Conservation (phyloP, 2,113 vertebrate species). For the Triplophysa dalaica region DNA sequence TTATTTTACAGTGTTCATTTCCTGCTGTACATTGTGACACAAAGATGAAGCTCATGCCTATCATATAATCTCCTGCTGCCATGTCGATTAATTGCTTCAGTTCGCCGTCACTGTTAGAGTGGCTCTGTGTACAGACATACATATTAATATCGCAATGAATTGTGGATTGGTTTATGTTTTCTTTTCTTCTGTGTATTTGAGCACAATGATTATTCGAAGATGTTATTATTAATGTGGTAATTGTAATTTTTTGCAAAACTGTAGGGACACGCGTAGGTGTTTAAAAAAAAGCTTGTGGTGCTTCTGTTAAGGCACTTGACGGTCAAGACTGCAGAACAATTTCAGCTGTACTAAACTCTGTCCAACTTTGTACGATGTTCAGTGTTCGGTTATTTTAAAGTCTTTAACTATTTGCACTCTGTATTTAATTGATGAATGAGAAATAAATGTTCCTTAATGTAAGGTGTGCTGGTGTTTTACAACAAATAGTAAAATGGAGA, state of each 20-base stretch:
- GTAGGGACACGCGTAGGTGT: conserved; percentile 70
- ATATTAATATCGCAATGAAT: conserved; percentile 81
- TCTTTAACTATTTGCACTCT: conserved; percentile 95
- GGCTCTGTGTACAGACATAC: conserved; percentile 65
- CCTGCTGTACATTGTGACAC: conserved; percentile 80
- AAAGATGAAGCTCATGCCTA: conserved; percentile 69
- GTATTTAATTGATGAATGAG: conserved; percentile 97
- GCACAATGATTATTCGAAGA: conserved; percentile 84
- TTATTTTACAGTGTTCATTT: conserved; percentile 85
- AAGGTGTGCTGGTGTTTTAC: conserved; percentile 46
- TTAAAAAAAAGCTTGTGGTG: conserved; percentile 34
- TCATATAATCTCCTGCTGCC: conserved; percentile 77
- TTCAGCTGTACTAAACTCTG: conserved; percentile 86
- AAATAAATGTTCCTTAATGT: conserved; percentile 98
- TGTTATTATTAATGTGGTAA: conserved; percentile 82
- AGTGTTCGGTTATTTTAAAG: conserved; percentile 88
- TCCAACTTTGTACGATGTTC: conserved; percentile 95
- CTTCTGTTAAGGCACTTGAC: conserved; percentile 13
- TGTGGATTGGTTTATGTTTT: conserved; percentile 72
- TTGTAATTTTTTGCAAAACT: conserved; percentile 88
- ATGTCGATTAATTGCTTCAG: conserved; percentile 85
- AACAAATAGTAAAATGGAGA: no score
- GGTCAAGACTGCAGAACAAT: conserved; percentile 17
- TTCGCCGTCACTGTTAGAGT: conserved; percentile 84
- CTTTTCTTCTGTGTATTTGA: conserved; percentile 80